Evolutionary conservation across 2,888 invertebrate species (phyloP), one percentile per base, ranked within the genome.

Genomic region (Eristalis pertinax): DNA sequence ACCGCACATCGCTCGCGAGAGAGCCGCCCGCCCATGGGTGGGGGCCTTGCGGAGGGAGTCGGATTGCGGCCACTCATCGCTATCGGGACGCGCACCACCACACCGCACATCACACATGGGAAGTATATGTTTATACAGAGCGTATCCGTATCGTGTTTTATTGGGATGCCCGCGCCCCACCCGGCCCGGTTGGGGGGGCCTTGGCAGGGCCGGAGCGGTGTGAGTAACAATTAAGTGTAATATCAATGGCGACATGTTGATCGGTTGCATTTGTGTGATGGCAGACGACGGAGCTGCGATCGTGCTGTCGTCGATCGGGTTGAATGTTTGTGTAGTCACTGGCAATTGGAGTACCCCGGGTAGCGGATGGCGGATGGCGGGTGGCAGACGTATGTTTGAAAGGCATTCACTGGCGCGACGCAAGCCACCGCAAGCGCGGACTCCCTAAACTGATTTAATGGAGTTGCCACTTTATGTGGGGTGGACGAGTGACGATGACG

Each of bases 381-480:
- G 32, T 19, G 22, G n/a, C 7, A 4, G 58, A 32, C 2, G 58
- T 24, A n/a, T 11, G 72, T n/a, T 26, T 62, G 70, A 77, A 73
- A 72, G 65, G 60, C 77, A 85, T 83, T 87, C 79, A 83, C 85
- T 91, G 91, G 91, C 91, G 91, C 91, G 91, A 90, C 91, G 90
- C 90, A 90, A 90, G 91, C 91, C 91, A 91, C 91, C 90, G 91
- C 32, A 32, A 91, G 91, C 91, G 90, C 90, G 89, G 50, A 89
- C 86, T 87, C 75, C 50, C 84, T 89, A 80, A 85, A 85, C 87
- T 83, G 87, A 83, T 87, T 87, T 87, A 82, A 86, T 86, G 86
- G 82, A 86, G 86, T 86, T 86, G 75, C 78, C 86, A 82, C 82
- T 86, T 83, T 75, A 75, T 67, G 72, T 78, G 75, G 75, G 75